These are phyloP conservation scores for Calonectris borealis DNA, from an alignment of 2,113 vertebrate genomes.

Conservation along the genomic window DNA sequence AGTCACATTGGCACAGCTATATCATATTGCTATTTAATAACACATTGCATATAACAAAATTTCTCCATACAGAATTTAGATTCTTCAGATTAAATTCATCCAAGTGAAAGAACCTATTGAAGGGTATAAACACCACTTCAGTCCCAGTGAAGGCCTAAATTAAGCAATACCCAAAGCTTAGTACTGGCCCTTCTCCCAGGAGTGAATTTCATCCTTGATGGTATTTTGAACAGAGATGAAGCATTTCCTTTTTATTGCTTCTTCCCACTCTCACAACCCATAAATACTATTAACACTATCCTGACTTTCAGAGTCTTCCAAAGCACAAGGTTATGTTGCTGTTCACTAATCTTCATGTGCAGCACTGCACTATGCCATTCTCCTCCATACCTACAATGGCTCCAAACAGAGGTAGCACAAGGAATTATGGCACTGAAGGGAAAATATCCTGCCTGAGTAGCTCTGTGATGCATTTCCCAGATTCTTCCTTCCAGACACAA, in stretches of 20 bases:
- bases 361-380: not conserved
- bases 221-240: slow-evolving; percentile 53
- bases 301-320: not conserved
- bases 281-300: slow-evolving; percentile 46
- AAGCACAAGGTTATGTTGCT: not conserved
- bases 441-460: slow-evolving; percentile 18
- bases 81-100: not conserved
- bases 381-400: not conserved
- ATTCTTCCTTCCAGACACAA: slow-evolving; percentile 29
- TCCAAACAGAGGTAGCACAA: not conserved
- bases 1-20: not conserved
- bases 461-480: slow-evolving; percentile 47
- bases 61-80: not conserved
- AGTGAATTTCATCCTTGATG: slow-evolving; percentile 22
- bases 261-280: slow-evolving; percentile 55
- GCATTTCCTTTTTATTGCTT: slow-evolving; percentile 52
- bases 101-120: not conserved
- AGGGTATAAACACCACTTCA: not conserved
- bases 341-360: not conserved
- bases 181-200: slow-evolving; percentile 33
- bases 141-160: not conserved
- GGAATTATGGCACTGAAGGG: slow-evolving; percentile 12
- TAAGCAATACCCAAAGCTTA: slow-evolving; percentile 5
- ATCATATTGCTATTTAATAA: not conserved
- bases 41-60: not conserved